Evolutionary conservation across 2,888 invertebrate genomes (phyloP), one percentile per base, ranked within the genome.

Genomic region (Scaptodrosophila latifasciaeformis): DNA sequence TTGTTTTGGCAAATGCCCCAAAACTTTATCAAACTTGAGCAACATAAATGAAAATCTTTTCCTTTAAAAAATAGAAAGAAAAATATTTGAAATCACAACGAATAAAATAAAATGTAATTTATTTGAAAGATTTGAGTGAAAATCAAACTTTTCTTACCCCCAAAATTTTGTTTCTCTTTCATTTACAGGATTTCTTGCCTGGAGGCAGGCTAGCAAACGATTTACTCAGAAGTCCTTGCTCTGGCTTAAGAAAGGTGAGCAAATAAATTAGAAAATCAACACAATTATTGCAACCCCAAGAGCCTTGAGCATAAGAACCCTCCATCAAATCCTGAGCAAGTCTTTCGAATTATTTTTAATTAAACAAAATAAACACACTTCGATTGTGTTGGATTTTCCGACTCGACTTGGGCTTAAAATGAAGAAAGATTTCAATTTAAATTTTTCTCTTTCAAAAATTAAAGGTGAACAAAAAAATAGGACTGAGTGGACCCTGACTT

Each of bases 101-200:
- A 12, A 30, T 13, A 1, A 6, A 75, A 62, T 58, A 64, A 62
- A 66, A 64, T 75, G 76, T 71, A n/a, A n/a, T n/a, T n/a, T n/a
- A n/a, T n/a, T n/a, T n/a, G n/a, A n/a, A n/a, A n/a, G n/a, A n/a
- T n/a, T n/a, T n/a, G 27, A 34, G 13, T 13, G 7, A 13, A 13
- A 34, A 34, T 10, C 12, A 34, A 13, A 34, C n/a, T n/a, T n/a
- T n/a, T n/a, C n/a, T n/a, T n/a, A n/a, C n/a, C n/a, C n/a, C n/a
- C n/a, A n/a, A n/a, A n/a, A n/a, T n/a, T n/a, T 3, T 34, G 6
- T n/a, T 15, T 34, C 34, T 34, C 34, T 34, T 34, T n/a, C 34
- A 34, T 12, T n/a, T 34, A 2, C 34, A 13, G 34, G n/a, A n/a
- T n/a, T n/a, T n/a, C n/a, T n/a, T n/a, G n/a, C n/a, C n/a, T n/a